Evolutionary conservation across 2,888 invertebrate genomes (phyloP), one percentile per base, ranked within the genome.

Genomic region (Drosophila putrida): DNA sequence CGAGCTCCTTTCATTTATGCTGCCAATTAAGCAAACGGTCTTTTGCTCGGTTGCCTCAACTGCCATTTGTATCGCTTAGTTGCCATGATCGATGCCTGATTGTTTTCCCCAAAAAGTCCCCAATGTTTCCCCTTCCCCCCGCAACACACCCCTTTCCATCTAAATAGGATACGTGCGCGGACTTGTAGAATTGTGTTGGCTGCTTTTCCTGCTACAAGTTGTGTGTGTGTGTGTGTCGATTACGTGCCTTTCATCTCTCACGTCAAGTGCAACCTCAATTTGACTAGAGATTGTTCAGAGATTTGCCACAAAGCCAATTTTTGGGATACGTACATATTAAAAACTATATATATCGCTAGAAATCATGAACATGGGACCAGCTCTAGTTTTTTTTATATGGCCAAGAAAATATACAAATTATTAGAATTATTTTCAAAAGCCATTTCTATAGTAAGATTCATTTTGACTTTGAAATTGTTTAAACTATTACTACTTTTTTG

Each of bases 61-160:
- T 44, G 54, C 28, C 59, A 33, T 60, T 70, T 71, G 59, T 57
- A 61, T 70, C 60, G 43, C 36, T 61, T 57, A 53, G 64, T 43
- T 57, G 51, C 43, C 61, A 61, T 72, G 71, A 72, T 72, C 64
- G 71, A 72, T 71, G 64, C 33, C 54, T 63, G 59, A 70, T 60
- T 71, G 63, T 55, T 64, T 59, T 20, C 4, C 36, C 13, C 2
- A 28, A 9, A 28, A 9, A 9, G 51, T 33, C 5, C 9, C n/a
- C 43, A 0, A 11, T 8, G 2, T 4, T 6, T 9, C 28, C 28
- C 27, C 4, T 31, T n/a, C 8, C 15, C 43, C 6, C 47, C 6
- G 0, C 25, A 10, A n/a, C 1, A 13, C 11, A 6, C 13, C 9
- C 0, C 10, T 20, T 31, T 8, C 33, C 31, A 8, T 25, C 36